These are phyloP conservation scores for Lasaia peninsularis DNA, from an alignment of 1,140 invertebrate species.

Conservation along the genomic window DNA sequence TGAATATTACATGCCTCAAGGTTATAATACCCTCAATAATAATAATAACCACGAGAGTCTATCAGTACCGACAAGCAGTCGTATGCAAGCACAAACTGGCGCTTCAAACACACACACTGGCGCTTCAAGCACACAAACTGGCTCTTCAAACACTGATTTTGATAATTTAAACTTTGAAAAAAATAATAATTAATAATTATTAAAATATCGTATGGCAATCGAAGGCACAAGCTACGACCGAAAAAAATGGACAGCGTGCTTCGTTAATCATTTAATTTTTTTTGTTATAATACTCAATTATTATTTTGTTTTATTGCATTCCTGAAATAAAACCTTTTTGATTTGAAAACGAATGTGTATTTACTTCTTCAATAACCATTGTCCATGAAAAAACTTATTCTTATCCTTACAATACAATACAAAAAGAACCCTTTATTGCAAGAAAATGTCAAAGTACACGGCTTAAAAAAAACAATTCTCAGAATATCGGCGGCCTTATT, in stretches of 20 bases:
- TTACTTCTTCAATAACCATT: background rate
- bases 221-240: background rate
- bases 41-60: conserved; percentile 12
- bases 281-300: conserved; percentile 1
- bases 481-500: background rate
- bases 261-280: conserved; percentile 2
- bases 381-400: background rate
- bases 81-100: background rate
- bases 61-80: conserved; percentile 5
- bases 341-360: conserved; percentile 1
- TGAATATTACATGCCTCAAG: conserved; percentile 12
- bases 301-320: background rate
- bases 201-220: background rate
- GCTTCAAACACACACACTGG: conserved; percentile 10
- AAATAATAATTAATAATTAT: background rate
- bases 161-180: conserved; percentile 1
- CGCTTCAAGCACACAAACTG: conserved; percentile 2
- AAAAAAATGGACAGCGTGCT: background rate
- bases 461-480: background rate
- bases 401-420: background rate
- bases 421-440: background rate
- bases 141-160: conserved; percentile 12
- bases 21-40: conserved; percentile 14
- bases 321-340: background rate
- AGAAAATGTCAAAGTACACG: background rate